These are phyloP conservation scores for Matsumyia berberina DNA, from an alignment of 2,888 invertebrate species.

Conservation along the genomic window DNA sequence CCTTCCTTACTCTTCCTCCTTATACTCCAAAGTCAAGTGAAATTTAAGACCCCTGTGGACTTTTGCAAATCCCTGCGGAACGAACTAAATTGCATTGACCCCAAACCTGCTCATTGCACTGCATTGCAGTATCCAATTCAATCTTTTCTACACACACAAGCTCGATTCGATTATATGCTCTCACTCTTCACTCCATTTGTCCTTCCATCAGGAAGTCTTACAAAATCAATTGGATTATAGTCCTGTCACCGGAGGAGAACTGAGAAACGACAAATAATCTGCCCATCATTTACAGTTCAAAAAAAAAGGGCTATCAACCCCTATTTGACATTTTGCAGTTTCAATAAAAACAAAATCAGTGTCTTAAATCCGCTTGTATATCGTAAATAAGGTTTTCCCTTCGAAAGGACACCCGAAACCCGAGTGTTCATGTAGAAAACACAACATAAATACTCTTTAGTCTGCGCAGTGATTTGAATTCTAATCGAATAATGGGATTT, in stretches of 20 bases:
- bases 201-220: slow-evolving; percentile 59
- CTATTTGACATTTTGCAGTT: slow-evolving; percentile 34
- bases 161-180: background rate
- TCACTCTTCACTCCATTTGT: background rate
- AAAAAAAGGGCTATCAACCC: slow-evolving; percentile 41
- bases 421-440: slow-evolving; percentile 64
- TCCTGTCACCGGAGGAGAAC: slow-evolving; percentile 23
- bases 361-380: slow-evolving; percentile 4
- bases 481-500: slow-evolving; percentile 74
- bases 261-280: slow-evolving; percentile 35
- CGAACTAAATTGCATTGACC: slow-evolving; percentile 45
- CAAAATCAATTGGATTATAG: slow-evolving; percentile 63
- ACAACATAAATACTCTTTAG: slow-evolving; percentile 64
- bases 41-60: slow-evolving; percentile 11
- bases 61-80: background rate
- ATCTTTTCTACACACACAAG: background rate
- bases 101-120: slow-evolving; percentile 27
- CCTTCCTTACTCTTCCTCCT: too few species aligned
- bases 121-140: slow-evolving; percentile 53
- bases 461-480: slow-evolving; percentile 70
- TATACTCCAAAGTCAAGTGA: slow-evolving; percentile 13
- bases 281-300: slow-evolving; percentile 27
- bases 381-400: slow-evolving; percentile 1
- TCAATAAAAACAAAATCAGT: slow-evolving; percentile 40
- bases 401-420: slow-evolving; percentile 45